Evolutionary conservation across 2,113 vertebrate genomes (phyloP), one percentile per base, ranked within the genome.

Genomic region (Periophthalmus modestus): DNA sequence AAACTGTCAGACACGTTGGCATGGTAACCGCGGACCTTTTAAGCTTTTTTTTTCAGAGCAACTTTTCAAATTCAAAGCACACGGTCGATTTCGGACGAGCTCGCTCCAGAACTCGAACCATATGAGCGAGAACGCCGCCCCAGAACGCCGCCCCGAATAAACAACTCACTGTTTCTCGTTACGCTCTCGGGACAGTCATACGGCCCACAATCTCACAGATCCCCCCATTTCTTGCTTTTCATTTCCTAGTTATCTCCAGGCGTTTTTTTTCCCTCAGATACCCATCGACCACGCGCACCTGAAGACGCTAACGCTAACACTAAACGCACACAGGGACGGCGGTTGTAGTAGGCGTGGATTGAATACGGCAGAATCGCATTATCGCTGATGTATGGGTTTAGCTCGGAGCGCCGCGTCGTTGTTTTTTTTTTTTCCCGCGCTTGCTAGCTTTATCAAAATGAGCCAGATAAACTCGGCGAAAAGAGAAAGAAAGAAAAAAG

Each of bases 361-460:
- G 81, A 87, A 88, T 84, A 75, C 80, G 81, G 82, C 69, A 74
- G 83, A 86, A 82, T 85, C 65, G 18, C 83, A 87, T 88, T 89
- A 86, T 87, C 84, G 89, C 89, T 91, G 91, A 90, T 91, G 86
- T 85, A 89, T 87, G 77, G 80, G 57, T 87, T 89, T 82, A 19
- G 85, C 83, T 76, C 7, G 54, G 75, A 82, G 87, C 82, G 18
- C n/a, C 71, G 82, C 77, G 66, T 84, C n/a, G n/a, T n/a, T n/a
- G n/a, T n/a, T n/a, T n/a, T n/a, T 87, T 59, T 88, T 67, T 81
- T 71, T 77, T 80, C 73, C 75, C 43, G 34, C 62, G 36, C 62
- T 24, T 39, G 33, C 46, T 67, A 80, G 76, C 75, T 88, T 89
- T 83, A 87, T 89, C 84, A 86, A 82, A 88, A 68, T 43, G 76